Evolutionary conservation across 2,888 invertebrate genomes (phyloP).

Genomic region (Plebejus melissa): DNA sequence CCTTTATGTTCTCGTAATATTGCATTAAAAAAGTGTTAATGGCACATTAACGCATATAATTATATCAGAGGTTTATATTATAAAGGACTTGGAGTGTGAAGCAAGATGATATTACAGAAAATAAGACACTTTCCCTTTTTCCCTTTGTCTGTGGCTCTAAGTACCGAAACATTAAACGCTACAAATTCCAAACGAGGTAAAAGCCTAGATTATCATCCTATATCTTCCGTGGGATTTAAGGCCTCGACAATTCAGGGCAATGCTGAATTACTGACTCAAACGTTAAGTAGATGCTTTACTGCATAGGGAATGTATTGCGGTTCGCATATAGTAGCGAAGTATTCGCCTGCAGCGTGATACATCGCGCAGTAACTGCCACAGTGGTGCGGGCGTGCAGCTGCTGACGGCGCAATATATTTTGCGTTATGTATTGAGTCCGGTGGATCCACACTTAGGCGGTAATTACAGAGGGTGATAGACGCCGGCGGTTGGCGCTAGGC

Average conservation of each 20-base stretch:
- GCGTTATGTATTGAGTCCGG: constrained; percentile 36
- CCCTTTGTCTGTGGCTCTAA: not conserved
- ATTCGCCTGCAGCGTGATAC: constrained; percentile 33
- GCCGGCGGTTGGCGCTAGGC: constrained; percentile 38
- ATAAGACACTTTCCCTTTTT: not conserved
- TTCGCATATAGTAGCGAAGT: constrained; percentile 30
- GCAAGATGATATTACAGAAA: not conserved
- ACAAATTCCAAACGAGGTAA: constrained; percentile 8
- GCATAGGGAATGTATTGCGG: constrained; percentile 30
- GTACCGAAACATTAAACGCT: not conserved
- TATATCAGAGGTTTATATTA: not conserved
- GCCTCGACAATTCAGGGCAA: constrained; percentile 25
- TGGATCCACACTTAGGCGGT: constrained; percentile 37
- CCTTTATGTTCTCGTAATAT: no score
- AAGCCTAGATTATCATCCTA: not conserved
- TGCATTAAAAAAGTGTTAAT: no score
- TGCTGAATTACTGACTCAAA: constrained; percentile 27
- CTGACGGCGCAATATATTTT: constrained; percentile 38
- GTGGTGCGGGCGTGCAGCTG: constrained; percentile 35
- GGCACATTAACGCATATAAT: not conserved
- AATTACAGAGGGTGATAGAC: constrained; percentile 39
- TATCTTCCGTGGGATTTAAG: constrained; percentile 21
- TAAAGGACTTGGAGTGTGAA: no score
- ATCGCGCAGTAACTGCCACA: constrained; percentile 34
- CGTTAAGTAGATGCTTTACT: constrained; percentile 30